Conservation (phyloP, 2,113 vertebrate species). For the Bos javanicus region DNA sequence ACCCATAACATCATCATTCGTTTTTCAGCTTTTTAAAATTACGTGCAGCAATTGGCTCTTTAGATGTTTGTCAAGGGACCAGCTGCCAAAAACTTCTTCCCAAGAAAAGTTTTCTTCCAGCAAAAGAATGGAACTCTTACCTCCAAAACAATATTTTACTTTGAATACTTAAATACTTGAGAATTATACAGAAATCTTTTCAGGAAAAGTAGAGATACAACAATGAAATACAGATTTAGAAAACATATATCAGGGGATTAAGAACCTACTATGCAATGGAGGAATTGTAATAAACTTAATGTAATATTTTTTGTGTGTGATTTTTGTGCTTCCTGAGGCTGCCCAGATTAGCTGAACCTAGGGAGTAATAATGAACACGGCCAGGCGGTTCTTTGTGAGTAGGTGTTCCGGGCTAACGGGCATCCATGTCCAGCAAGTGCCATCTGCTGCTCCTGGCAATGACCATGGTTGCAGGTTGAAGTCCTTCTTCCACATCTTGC, state of each 20-base stretch:
- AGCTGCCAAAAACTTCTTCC: background rate
- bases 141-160: background rate
- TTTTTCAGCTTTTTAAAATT: slow-evolving; percentile 29
- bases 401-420: background rate
- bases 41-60: background rate
- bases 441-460: slow-evolving; percentile 52
- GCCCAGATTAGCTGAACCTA: background rate
- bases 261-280: background rate
- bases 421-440: background rate
- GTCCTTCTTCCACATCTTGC: background rate
- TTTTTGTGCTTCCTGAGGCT: background rate
- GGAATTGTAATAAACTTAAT: background rate
- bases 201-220: background rate
- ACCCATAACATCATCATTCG: background rate
- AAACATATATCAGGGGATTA: background rate
- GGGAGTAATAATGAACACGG: background rate
- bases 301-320: background rate
- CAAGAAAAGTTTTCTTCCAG: background rate
- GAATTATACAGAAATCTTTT: background rate
- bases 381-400: background rate
- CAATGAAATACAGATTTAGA: background rate
- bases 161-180: slow-evolving; percentile 1
- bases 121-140: background rate
- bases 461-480: background rate
- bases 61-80: background rate